Percentiles rank a stretch among this genome's conserved stretches.
These are phyloP conservation scores for Aptenodytes patagonicus DNA, from an alignment of 2,113 vertebrate genomes.

Conservation along the genomic window DNA sequence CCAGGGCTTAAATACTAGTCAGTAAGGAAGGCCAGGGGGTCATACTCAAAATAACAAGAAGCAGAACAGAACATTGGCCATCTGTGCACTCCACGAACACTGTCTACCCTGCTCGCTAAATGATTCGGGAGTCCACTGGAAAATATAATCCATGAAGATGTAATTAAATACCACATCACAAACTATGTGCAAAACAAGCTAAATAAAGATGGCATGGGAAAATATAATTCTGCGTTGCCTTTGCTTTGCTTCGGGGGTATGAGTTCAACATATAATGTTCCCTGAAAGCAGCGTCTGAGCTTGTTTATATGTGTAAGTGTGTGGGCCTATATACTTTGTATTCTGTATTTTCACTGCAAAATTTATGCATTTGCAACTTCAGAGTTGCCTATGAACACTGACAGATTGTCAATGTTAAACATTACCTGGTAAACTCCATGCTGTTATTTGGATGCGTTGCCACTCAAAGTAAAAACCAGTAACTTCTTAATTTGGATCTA, in stretches of 20 bases:
- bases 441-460: not conserved
- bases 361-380: not conserved
- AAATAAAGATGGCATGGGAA: not conserved
- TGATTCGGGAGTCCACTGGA: not conserved
- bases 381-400: not conserved
- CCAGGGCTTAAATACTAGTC: not conserved
- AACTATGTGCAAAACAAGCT: not conserved
- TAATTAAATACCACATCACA: slow-evolving; percentile 41
- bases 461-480: not conserved
- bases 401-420: not conserved
- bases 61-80: not conserved
- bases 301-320: not conserved
- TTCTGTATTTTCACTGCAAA: slow-evolving; percentile 1
- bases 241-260: not conserved
- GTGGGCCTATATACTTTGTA: not conserved
- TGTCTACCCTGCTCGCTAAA: not conserved
- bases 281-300: not conserved
- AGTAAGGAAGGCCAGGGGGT: not conserved
- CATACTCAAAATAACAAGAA: not conserved
- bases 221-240: not conserved
- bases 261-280: not conserved
- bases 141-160: slow-evolving; percentile 6
- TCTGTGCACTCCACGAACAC: not conserved
- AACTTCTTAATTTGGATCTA: not conserved
- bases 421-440: not conserved